Evolutionary conservation across 1,140 invertebrate species (phyloP), one percentile per base, ranked within the genome.

Genomic region (Pollicipes pollicipes): DNA sequence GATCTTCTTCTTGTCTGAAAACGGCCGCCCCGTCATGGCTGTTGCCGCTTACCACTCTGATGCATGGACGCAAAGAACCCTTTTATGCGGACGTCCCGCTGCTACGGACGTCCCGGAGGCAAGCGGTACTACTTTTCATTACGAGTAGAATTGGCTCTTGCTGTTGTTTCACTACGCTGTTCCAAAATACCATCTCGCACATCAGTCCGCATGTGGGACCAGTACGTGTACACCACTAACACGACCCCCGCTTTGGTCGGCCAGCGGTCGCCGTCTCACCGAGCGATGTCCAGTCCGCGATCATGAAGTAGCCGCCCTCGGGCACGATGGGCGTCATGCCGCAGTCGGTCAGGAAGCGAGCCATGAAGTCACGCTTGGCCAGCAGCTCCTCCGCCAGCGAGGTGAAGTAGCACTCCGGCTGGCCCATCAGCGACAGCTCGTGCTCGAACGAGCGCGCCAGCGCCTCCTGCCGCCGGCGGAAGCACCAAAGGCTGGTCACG

Each of bases 301-400:
- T 78, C 84, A 99, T 91, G 79, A 99, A 98, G 80, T 97, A 99
- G 0, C 96, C 96, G 26, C 92, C 95, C 69, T 98, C 90, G 0
- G 97, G 97, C 68, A 98, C 83, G 0, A 91, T 93, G 0, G 95
- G 94, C 27, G 85, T 85, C 85, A 99, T 90, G 0, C 93, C 95
- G 70, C 88, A 86, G 8, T 93, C 88, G 16, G 73, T 78, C 1
- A 98, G 80, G 68, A 89, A 84, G 76, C 88, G 87, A 0, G 86
- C 88, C 81, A 98, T 87, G 73, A 82, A 88, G 78, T 98, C 90
- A 30, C 95, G 81, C 81, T 99, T 99, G 16, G 85, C 81, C 73
- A 87, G 75, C 28, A 99, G 81, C 78, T 95, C 90, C 29, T 81
- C 80, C 0, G 90, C 83, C 68, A 98, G 79, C 68, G 87, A 87